Evolutionary conservation across 2,113 vertebrate species (phyloP).

Genomic region (Mormyrus iriodes): DNA sequence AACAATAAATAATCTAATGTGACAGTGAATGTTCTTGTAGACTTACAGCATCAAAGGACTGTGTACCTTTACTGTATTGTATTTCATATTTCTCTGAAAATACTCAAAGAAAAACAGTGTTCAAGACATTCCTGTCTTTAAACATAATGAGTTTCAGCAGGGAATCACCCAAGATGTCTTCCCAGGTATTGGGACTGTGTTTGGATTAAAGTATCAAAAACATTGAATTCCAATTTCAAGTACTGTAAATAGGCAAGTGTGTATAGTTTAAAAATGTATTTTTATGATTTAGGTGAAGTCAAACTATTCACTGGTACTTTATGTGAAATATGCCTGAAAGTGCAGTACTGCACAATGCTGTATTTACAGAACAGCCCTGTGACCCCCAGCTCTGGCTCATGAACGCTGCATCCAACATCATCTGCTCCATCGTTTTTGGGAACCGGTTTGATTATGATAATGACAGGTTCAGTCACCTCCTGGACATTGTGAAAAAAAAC

Average conservation of each 20-base stretch:
- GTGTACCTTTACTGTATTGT: neutral
- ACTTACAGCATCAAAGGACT: neutral
- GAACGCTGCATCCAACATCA: conserved; percentile 45
- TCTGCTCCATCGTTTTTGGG: conserved; percentile 47
- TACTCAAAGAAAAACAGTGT: neutral
- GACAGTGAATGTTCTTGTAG: neutral
- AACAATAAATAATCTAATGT: neutral
- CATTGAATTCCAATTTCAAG: neutral
- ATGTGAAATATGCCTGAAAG: too few species aligned
- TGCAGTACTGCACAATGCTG: neutral
- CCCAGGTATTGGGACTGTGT: neutral
- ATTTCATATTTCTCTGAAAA: neutral
- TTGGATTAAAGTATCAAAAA: neutral
- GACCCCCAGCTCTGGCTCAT: conserved; percentile 33
- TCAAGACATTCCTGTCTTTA: neutral
- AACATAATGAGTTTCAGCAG: neutral
- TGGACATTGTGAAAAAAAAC: conserved; percentile 36
- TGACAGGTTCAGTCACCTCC: conserved; percentile 32
- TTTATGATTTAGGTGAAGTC: neutral
- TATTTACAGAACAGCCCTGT: conserved; percentile 26
- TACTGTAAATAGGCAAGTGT: neutral
- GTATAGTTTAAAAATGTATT: neutral
- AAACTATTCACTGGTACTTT: too few species aligned
- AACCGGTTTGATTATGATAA: conserved; percentile 43
- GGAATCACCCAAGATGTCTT: neutral